These are phyloP conservation scores for Helicoverpa zea DNA, from an alignment of 1,140 invertebrate genomes.

Conservation along the genomic window DNA sequence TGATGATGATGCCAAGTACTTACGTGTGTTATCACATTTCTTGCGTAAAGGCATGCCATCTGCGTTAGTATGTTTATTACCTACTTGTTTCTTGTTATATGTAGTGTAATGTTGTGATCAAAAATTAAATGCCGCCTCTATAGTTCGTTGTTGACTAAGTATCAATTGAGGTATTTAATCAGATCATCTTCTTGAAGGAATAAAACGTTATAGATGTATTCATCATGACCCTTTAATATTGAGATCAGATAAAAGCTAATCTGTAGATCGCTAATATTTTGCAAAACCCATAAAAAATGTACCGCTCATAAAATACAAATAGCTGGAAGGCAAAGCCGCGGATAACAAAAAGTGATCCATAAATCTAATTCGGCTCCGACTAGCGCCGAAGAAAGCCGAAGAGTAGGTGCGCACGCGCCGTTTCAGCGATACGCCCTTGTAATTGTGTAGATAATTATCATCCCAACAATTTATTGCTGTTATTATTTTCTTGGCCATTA, in stretches of 20 bases:
- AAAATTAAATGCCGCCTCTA: too few species aligned
- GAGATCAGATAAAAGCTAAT: too few species aligned
- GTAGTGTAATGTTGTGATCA: too few species aligned
- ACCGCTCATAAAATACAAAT: constrained; percentile 31
- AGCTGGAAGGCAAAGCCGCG: constrained; percentile 5
- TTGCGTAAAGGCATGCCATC: constrained; percentile 4
- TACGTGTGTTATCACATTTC: constrained; percentile 1
- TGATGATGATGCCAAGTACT: constrained; percentile 11
- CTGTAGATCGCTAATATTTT: neutral
- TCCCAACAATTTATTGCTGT: constrained; percentile 44
- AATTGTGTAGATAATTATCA: constrained; percentile 49
- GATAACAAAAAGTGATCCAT: constrained; percentile 37
- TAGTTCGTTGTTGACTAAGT: too few species aligned
- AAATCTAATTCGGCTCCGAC: constrained; percentile 33
- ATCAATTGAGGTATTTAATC: too few species aligned
- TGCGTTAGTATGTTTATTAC: neutral
- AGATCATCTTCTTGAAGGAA: too few species aligned
- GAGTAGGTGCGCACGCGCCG: constrained; percentile 36
- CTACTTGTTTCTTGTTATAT: neutral
- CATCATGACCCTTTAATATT: too few species aligned
- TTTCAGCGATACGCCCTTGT: constrained; percentile 47
- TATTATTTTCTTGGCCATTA: constrained; percentile 46
- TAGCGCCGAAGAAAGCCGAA: constrained; percentile 31
- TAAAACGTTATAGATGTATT: too few species aligned
- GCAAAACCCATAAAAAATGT: neutral